A percentile compares a stretch with the other conserved stretches of the same genome.
These are phyloP conservation scores for Protonibea diacanthus DNA, from an alignment of 2,797 vertebrate genomes.

Conservation along the genomic window DNA sequence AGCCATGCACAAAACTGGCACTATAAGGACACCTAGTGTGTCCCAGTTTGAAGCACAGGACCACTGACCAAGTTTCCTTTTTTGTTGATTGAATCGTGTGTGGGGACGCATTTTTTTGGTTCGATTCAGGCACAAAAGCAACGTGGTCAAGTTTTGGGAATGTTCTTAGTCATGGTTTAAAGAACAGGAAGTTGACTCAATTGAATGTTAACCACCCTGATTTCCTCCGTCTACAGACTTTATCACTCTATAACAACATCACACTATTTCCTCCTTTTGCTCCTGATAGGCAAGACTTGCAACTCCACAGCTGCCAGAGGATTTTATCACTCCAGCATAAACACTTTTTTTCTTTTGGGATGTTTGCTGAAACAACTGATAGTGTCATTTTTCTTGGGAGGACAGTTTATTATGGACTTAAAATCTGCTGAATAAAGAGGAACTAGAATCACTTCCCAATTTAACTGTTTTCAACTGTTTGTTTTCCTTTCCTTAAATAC, in stretches of 20 bases:
- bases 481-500: not conserved
- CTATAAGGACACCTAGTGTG: no score
- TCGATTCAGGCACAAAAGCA: not conserved
- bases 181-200: not conserved
- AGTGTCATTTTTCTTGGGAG: not conserved
- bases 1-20: no score
- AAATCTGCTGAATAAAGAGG: not conserved
- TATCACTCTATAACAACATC: not conserved
- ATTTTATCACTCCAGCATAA: not conserved
- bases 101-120: no score
- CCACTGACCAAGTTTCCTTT: no score
- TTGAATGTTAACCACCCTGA: no score
- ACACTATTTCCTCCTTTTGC: not conserved
- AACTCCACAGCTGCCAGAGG: not conserved
- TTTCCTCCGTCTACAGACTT: no score
- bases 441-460: not conserved
- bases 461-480: not conserved
- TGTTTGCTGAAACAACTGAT: not conserved
- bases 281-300: not conserved
- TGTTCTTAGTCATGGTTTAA: not conserved
- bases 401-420: not conserved
- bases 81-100: no score
- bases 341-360: no score
- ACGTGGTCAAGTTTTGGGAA: constrained; percentile 2
- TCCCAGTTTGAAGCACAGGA: no score